Evolutionary conservation across 1,140 invertebrate genomes (phyloP).

Genomic region (Zaprionus davidi): DNA sequence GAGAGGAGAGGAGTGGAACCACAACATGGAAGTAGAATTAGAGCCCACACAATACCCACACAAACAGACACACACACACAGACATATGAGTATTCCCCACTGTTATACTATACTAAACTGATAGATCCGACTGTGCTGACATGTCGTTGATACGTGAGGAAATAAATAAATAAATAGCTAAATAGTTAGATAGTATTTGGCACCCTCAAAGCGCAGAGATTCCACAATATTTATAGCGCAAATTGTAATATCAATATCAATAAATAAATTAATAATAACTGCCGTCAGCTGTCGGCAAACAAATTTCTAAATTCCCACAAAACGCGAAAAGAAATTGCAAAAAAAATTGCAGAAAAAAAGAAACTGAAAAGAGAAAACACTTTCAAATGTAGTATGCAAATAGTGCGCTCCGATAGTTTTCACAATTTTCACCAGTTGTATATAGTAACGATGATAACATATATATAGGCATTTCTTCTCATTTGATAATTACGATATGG

Average conservation of each 20-base stretch:
- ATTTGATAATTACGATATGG: conserved; percentile 15
- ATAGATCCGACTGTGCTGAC: conserved; percentile 43
- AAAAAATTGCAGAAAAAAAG: conserved; percentile 18
- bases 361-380: conserved; percentile 44
- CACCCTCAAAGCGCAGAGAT: conserved; percentile 45
- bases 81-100: conserved; percentile 10
- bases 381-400: conserved; percentile 65
- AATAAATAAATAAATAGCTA: conserved; percentile 67
- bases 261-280: conserved; percentile 66
- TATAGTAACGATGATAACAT: conserved; percentile 1
- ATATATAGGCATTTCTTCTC: not conserved
- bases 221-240: conserved; percentile 62
- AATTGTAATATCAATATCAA: conserved; percentile 60
- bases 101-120: not conserved
- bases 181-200: conserved; percentile 37
- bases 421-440: conserved; percentile 38
- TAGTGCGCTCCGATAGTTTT: conserved; percentile 53
- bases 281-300: conserved; percentile 35
- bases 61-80: conserved; percentile 21
- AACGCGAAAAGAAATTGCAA: conserved; percentile 46
- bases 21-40: conserved; percentile 43
- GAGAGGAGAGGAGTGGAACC: conserved; percentile 28
- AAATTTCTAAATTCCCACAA: conserved; percentile 54
- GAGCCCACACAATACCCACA: conserved; percentile 10
- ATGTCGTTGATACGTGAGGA: conserved; percentile 38